Evolutionary conservation across 2,113 vertebrate species (phyloP).

Genomic region (Ciconia boyciana): DNA sequence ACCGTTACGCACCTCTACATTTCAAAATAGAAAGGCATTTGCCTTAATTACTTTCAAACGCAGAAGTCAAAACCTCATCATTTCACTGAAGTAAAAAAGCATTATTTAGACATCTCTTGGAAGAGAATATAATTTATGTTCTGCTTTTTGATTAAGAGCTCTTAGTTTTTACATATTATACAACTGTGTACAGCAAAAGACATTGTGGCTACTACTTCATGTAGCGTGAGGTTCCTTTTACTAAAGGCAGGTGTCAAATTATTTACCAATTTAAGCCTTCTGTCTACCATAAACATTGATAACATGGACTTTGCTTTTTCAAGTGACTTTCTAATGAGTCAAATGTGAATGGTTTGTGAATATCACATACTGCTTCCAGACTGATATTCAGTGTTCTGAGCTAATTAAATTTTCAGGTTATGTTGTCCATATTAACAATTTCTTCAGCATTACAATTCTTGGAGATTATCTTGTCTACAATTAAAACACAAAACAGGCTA

Average conservation of each 20-base stretch:
- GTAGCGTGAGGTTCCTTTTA: not conserved
- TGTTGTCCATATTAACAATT: not conserved
- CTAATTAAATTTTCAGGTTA: not conserved
- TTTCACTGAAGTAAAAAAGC: not conserved
- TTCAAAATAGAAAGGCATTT: not conserved
- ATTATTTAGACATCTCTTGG: not conserved
- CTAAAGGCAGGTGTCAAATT: not conserved
- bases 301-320: not conserved
- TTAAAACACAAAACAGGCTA: not conserved
- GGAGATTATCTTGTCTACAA: not conserved
- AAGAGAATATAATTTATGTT: not conserved
- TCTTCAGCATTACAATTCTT: not conserved
- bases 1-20: accelerated
- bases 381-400: not conserved
- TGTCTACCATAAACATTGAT: not conserved
- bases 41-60: not conserved
- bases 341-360: not conserved
- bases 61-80: not conserved
- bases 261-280: not conserved
- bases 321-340: not conserved
- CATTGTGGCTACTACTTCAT: not conserved
- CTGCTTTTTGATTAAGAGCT: not conserved
- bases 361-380: not conserved
- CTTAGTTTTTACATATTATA: not conserved
- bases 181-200: not conserved